Conservation (phyloP, 1,140 invertebrate species). For the Leptopilina boulardi region DNA sequence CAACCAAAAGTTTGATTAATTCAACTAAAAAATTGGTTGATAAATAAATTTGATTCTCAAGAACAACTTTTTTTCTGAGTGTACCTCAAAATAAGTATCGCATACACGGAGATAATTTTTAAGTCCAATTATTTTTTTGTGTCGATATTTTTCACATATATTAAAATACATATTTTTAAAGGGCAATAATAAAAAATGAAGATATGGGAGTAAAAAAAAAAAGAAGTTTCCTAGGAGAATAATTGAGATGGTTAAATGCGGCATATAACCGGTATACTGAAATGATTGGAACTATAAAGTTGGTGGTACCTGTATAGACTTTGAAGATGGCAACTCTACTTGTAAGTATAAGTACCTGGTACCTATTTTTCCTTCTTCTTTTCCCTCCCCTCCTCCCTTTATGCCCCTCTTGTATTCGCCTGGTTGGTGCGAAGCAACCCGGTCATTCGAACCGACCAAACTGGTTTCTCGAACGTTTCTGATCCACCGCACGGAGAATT, state of each 20-base stretch:
- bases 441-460: constrained; percentile 73
- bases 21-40: too few species aligned
- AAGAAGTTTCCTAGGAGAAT: background rate
- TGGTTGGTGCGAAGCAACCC: constrained; percentile 60
- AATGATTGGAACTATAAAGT: constrained; percentile 12
- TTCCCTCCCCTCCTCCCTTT: background rate
- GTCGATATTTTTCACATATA: too few species aligned
- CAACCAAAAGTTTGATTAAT: too few species aligned
- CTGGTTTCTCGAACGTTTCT: constrained; percentile 72
- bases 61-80: too few species aligned
- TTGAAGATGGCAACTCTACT: constrained; percentile 41
- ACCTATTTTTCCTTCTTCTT: constrained; percentile 22
- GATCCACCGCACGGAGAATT: constrained; percentile 69
- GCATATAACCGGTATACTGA: background rate
- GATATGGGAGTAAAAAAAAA: background rate
- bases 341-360: constrained; percentile 61
- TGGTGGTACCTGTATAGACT: constrained; percentile 9
- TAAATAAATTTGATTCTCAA: too few species aligned
- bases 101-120: too few species aligned
- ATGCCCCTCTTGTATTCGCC: constrained; percentile 31
- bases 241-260: background rate
- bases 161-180: background rate
- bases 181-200: background rate
- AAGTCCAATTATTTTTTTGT: too few species aligned
- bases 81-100: too few species aligned